Evolutionary conservation across 2,113 vertebrate species (phyloP).

Genomic region (Rhinoderma darwinii): DNA sequence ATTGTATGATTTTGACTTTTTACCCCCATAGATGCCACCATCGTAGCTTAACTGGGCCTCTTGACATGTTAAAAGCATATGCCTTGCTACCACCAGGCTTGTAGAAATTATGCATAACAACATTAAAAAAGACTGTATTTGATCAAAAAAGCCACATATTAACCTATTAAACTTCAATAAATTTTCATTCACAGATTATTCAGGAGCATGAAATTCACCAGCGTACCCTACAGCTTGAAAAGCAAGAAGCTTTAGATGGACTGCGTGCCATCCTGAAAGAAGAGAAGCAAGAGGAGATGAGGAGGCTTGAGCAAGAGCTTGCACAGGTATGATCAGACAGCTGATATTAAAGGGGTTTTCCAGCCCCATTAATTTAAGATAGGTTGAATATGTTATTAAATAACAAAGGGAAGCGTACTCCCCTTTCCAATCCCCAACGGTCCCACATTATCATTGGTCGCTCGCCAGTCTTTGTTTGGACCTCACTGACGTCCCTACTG

Average conservation of each 20-base stretch:
- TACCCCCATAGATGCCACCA: no score
- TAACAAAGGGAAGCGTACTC: no score
- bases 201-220: conserved; percentile 67
- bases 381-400: background rate
- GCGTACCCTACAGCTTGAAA: conserved; percentile 65
- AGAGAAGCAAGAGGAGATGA: conserved; percentile 67
- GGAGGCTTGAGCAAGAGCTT: conserved; percentile 64
- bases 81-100: background rate
- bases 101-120: background rate
- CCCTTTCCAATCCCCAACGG: no score
- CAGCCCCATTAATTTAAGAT: no score
- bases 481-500: no score
- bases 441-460: no score
- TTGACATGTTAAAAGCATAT: no score
- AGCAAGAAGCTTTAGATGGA: conserved; percentile 63
- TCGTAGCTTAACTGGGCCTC: no score
- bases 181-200: conserved; percentile 66
- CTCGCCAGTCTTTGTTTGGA: no score
- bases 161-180: background rate
- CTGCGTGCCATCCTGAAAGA: conserved; percentile 66
- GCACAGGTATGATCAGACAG: conserved; percentile 66
- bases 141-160: background rate
- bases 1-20: no score
- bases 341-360: no score
- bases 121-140: background rate